These are phyloP conservation scores for Merops nubicus DNA, from an alignment of 2,113 vertebrate genomes.

Conservation along the genomic window DNA sequence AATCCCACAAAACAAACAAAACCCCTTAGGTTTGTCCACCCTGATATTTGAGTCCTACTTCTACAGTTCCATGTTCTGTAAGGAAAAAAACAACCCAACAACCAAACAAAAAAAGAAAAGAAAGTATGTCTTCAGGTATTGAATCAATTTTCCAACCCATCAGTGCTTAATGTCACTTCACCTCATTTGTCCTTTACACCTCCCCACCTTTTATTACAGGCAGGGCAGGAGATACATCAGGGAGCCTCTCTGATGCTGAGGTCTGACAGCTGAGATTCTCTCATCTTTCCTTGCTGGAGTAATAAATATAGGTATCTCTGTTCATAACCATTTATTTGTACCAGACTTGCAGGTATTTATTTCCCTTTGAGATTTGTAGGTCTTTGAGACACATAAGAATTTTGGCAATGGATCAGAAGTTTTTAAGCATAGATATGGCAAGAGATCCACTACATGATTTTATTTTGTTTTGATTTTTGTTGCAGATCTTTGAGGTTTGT, in stretches of 20 bases:
- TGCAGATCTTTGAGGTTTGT: neutral
- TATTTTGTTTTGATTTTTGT: neutral
- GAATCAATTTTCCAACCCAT: neutral
- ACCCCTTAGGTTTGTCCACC: neutral
- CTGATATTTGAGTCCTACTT: neutral
- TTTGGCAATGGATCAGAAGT: neutral
- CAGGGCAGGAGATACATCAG: neutral
- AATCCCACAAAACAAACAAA: rapidly evolving
- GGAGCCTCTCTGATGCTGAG: neutral
- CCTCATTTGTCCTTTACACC: neutral
- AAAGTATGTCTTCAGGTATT: neutral
- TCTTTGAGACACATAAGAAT: neutral
- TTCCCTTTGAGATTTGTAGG: neutral
- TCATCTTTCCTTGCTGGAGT: rapidly evolving
- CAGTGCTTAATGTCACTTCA: neutral
- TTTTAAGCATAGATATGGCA: neutral
- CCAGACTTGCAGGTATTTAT: neutral
- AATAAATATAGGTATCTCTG: neutral
- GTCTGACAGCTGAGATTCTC: neutral
- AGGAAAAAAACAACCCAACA: neutral
- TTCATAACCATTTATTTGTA: neutral
- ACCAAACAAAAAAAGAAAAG: neutral
- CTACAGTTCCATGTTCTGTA: neutral
- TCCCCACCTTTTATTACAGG: neutral
- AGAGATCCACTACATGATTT: neutral